Evolutionary conservation across 2,888 invertebrate genomes (phyloP), one percentile per base, ranked within the genome.

Genomic region (Megaustenia siamemsis): DNA sequence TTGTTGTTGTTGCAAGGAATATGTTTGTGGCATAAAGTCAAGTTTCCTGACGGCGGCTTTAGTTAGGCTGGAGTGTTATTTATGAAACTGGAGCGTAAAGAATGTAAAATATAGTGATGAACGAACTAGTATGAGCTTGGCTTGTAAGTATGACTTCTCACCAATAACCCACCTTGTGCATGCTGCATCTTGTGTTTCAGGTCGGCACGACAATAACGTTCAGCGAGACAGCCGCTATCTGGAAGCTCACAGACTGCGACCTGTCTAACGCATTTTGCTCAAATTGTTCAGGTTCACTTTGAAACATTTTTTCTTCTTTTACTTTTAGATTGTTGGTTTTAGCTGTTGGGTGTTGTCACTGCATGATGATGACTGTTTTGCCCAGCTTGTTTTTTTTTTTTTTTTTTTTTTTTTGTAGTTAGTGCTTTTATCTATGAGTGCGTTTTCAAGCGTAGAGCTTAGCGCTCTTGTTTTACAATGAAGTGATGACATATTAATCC

Each of bases 151-250:
- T n/a, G n/a, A n/a, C n/a, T n/a, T n/a, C n/a, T n/a, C n/a, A n/a
- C n/a, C n/a, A n/a, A n/a, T n/a, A n/a, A n/a, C n/a, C 49, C 32
- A 35, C 1, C 32, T 21, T 24, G 49, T 73, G 73, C 73, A 49
- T 49, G 49, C 10, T 73, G 32, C 32, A 73, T 73, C 32, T 49
- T 73, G 28, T 73, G 73, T 73, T 73, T 73, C 73, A 73, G 73
- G 73, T 49, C 73, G 73, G 21, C 49, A 32, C 49, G 49, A 49
- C 10, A 15, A 73, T 32, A 49, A 49, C 21, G 32, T 18, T 5
- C 73, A 73, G 32, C 73, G 73, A 32, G 43, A 32, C 49, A 28
- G 32, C 6, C 49, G 43, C 18, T 32, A 5, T 35, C 73, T 10
- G 21, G 73, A 73, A n/a, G 18, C 73, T 2, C 73, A 49, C 32